phyloP scores from a whole-genome alignment of 1,140 invertebrate species.

The Myzus persicae region DNA sequence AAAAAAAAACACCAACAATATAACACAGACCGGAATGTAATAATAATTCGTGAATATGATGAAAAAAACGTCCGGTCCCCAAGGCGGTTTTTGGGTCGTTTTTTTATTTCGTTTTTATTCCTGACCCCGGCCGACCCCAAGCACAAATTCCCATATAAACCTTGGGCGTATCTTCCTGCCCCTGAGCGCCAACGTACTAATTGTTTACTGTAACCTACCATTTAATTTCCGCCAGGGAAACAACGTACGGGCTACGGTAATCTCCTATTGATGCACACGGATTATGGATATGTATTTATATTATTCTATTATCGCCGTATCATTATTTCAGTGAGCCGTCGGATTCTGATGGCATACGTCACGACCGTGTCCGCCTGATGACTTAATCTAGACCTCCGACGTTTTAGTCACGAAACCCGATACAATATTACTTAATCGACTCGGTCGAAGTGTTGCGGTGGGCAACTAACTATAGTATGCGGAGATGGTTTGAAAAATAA shows the following conservation, averaged over 20 bases:
- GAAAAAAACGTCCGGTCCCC: not conserved
- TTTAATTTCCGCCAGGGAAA: slow-evolving; percentile 32
- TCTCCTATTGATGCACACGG: slow-evolving; percentile 35
- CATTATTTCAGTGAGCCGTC: slow-evolving; percentile 21
- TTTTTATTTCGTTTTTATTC: slow-evolving; percentile 19
- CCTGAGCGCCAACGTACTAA: slow-evolving; percentile 40
- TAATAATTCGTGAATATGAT: slow-evolving; percentile 55
- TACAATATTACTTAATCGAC: not conserved
- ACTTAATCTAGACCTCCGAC: slow-evolving; percentile 52
- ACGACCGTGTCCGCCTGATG: slow-evolving; percentile 52
- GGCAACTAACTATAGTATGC: not conserved
- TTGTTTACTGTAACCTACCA: slow-evolving; percentile 55
- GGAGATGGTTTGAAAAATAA: not conserved
- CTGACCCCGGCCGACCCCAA: slow-evolving; percentile 38
- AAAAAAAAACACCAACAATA: slow-evolving; percentile 23
- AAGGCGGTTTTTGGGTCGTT: slow-evolving; percentile 32
- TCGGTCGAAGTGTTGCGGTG: not conserved
- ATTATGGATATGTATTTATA: slow-evolving; percentile 12
- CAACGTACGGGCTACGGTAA: not conserved
- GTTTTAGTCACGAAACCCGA: slow-evolving; percentile 31
- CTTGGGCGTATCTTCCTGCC: slow-evolving; percentile 40
- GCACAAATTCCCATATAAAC: slow-evolving; percentile 42
- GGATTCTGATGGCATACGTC: slow-evolving; percentile 9
- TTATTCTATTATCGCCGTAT: not conserved
- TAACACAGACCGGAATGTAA: not conserved